These are phyloP conservation scores for Oligia latruncula DNA, from an alignment of 2,888 invertebrate genomes.

Conservation along the genomic window DNA sequence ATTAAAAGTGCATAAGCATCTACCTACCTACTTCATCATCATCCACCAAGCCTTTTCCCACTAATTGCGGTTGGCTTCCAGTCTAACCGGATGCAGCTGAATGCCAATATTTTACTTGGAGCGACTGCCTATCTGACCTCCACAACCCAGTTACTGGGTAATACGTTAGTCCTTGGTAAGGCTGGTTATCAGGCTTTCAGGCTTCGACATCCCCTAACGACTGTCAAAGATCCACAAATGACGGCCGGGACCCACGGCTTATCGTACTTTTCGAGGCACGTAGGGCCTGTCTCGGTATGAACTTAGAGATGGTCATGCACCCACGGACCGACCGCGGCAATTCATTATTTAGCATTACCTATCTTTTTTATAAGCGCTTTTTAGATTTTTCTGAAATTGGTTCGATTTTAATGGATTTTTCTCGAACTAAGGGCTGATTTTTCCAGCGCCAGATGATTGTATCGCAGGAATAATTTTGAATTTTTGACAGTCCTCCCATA, in stretches of 20 bases:
- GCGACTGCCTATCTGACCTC: neutral
- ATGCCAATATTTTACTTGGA: neutral
- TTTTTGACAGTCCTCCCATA: no score
- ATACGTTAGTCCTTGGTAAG: neutral
- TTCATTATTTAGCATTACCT: neutral
- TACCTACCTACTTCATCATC: neutral
- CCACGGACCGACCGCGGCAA: neutral
- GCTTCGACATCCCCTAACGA: neutral
- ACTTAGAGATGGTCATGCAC: neutral
- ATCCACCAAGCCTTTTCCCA: no score
- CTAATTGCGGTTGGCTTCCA: neutral
- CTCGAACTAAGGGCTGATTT: no score
- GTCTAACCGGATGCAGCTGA: neutral
- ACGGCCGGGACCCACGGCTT: neutral
- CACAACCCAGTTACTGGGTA: neutral
- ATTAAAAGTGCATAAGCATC: neutral
- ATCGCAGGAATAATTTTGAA: no score
- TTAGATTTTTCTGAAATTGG: neutral
- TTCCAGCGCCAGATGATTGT: no score
- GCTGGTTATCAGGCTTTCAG: neutral
- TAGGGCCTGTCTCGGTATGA: neutral
- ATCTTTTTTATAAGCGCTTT: no score
- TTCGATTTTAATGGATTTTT: no score
- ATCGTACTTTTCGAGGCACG: neutral
- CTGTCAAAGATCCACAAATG: neutral